Conservation (phyloP, 1,140 invertebrate species). For the Eupeodes corollae region DNA sequence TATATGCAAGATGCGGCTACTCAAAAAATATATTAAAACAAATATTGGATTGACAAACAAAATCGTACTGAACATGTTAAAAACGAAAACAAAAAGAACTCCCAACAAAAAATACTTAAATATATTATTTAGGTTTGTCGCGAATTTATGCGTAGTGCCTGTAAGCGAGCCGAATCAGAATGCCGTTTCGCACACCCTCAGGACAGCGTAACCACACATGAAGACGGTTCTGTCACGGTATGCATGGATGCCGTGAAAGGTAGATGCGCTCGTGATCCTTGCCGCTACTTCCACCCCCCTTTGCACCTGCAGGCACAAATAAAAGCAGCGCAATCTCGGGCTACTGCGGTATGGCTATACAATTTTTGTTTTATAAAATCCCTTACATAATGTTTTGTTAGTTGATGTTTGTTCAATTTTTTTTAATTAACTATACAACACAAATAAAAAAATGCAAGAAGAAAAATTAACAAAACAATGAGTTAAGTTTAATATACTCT, state of each 20-base stretch:
- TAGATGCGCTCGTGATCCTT: conserved; percentile 89
- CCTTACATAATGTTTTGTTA: neutral
- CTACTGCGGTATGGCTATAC: conserved; percentile 64
- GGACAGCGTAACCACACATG: conserved; percentile 82
- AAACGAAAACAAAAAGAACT: conserved; percentile 2
- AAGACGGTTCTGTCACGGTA: conserved; percentile 93
- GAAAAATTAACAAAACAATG: neutral
- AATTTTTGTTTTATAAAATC: conserved; percentile 12
- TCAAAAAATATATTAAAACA: conserved; percentile 1
- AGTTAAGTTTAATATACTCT: too few relatives aligned
- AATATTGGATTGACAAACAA: neutral
- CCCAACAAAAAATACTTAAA: conserved; percentile 1
- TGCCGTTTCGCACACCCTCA: conserved; percentile 96
- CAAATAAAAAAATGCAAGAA: neutral
- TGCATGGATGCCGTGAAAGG: conserved; percentile 98
- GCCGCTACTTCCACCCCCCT: conserved; percentile 95
- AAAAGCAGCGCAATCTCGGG: conserved; percentile 87
- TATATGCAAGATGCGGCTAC: neutral
- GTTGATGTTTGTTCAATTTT: conserved; percentile 11
- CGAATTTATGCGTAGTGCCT: conserved; percentile 94
- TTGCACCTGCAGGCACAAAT: conserved; percentile 97
- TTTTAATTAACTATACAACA: conserved; percentile 7
- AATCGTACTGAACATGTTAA: neutral
- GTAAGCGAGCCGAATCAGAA: conserved; percentile 89
- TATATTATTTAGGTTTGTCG: conserved; percentile 78